phyloP scores from a whole-genome alignment of 2,888 invertebrate species.

The Spialia ferax region DNA sequence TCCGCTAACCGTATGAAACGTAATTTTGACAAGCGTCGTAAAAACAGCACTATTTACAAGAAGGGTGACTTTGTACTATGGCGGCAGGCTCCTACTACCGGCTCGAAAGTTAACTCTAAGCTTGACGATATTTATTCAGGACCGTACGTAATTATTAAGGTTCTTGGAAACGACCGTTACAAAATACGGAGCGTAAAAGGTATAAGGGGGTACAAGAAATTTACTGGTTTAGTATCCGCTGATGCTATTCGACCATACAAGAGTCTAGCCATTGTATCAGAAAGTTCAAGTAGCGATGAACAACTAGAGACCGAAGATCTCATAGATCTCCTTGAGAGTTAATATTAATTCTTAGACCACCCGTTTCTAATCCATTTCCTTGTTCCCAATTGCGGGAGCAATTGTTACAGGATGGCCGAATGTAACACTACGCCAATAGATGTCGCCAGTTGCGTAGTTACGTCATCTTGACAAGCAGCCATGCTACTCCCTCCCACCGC shows the following conservation, averaged over 20 bases:
- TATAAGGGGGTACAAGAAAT: slow-evolving; percentile 40
- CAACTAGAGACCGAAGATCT: slow-evolving; percentile 38
- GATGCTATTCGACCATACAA: slow-evolving; percentile 41
- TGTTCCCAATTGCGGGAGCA: slow-evolving; percentile 31
- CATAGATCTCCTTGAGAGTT: slow-evolving; percentile 35
- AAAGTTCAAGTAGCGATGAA: slow-evolving; percentile 34
- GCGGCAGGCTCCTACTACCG: slow-evolving; percentile 44
- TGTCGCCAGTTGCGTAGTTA: too few species aligned
- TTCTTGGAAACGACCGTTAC: slow-evolving; percentile 46
- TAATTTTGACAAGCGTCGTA: slow-evolving; percentile 45
- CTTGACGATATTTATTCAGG: slow-evolving; percentile 49
- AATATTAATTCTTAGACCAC: background rate
- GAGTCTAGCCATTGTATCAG: slow-evolving; percentile 23
- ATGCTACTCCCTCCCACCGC: too few species aligned
- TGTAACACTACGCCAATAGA: slow-evolving; percentile 16
- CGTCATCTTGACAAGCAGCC: too few species aligned
- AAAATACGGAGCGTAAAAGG: slow-evolving; percentile 14
- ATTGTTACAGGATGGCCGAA: slow-evolving; percentile 39
- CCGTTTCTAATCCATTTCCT: background rate
- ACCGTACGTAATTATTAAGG: slow-evolving; percentile 47
- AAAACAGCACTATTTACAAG: slow-evolving; percentile 41
- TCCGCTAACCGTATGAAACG: slow-evolving; percentile 41
- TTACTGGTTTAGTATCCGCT: slow-evolving; percentile 42
- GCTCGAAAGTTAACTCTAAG: slow-evolving; percentile 44
- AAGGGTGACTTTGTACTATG: slow-evolving; percentile 47